A percentile compares a stretch with the other conserved stretches of the same genome.
Conservation (phyloP, 2,888 invertebrate genomes). For the Drosophila rubida region DNA sequence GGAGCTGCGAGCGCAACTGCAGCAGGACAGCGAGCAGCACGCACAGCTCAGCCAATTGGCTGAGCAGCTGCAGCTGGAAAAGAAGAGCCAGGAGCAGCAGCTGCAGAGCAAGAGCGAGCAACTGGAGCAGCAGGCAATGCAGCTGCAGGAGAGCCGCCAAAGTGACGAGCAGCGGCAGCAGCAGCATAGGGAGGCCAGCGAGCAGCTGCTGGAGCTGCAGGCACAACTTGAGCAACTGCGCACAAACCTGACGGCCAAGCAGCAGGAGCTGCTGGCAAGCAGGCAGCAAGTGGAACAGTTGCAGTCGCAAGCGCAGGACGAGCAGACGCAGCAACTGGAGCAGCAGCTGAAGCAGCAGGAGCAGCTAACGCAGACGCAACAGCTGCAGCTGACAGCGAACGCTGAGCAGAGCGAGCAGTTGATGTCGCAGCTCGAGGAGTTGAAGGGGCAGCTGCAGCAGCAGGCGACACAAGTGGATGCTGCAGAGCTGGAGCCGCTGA, state of each 20-base stretch:
- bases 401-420: not conserved
- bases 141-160: not conserved
- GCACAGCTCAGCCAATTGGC: too few relatives aligned
- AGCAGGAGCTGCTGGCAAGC: slow-evolving; percentile 2
- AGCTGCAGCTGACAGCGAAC: slow-evolving; percentile 7
- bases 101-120: not conserved
- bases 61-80: not conserved
- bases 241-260: not conserved
- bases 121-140: not conserved
- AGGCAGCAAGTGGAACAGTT: slow-evolving; percentile 27
- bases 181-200: slow-evolving; percentile 62
- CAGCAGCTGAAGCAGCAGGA: not conserved
- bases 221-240: slow-evolving; percentile 28
- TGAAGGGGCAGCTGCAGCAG: slow-evolving; percentile 11
- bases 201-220: slow-evolving; percentile 15
- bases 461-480: slow-evolving; percentile 2
- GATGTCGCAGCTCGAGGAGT: slow-evolving; percentile 4
- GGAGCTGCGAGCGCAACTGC: slow-evolving; percentile 29
- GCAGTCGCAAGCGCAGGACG: slow-evolving; percentile 15
- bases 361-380: not conserved
- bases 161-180: slow-evolving; percentile 49
- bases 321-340: not conserved
- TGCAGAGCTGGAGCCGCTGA: not conserved
- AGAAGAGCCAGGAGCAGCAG: slow-evolving; percentile 11
- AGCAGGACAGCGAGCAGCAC: not conserved